phyloP scores from a whole-genome alignment of 2,888 invertebrate genomes.

The Eledona agricola region DNA sequence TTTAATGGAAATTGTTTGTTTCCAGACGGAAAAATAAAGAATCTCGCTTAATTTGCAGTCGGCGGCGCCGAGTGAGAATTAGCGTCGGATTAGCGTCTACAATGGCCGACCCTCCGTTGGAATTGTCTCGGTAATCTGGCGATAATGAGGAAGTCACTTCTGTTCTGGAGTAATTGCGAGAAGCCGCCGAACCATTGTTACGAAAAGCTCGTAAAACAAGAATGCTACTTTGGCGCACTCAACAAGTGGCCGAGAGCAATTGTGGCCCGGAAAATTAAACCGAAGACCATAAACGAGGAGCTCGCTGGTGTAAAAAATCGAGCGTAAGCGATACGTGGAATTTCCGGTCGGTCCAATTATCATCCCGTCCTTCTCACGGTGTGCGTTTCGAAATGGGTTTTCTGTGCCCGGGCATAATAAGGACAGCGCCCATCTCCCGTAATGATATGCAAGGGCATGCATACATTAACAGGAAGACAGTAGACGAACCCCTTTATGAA shows the following conservation, averaged over 20 bases:
- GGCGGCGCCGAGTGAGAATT: constrained; percentile 40
- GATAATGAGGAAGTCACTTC: constrained; percentile 50
- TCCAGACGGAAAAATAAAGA: constrained; percentile 5
- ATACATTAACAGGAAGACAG: constrained; percentile 60
- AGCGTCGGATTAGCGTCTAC: constrained; percentile 44
- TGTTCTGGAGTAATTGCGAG: constrained; percentile 47
- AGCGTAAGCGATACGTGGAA: constrained; percentile 31
- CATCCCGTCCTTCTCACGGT: constrained; percentile 53
- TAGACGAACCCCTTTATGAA: constrained; percentile 56
- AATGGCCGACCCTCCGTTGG: constrained; percentile 38
- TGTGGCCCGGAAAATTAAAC: no score
- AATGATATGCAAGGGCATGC: constrained; percentile 60
- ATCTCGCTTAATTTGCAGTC: constrained; percentile 13
- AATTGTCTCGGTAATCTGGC: constrained; percentile 52
- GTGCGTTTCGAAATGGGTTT: constrained; percentile 47
- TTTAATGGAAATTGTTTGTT: constrained; percentile 4
- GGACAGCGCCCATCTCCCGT: constrained; percentile 46
- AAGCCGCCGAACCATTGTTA: constrained; percentile 45
- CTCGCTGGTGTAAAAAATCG: no score
- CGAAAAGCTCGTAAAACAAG: constrained; percentile 47
- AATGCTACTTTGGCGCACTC: constrained; percentile 41
- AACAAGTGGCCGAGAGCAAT: constrained; percentile 51
- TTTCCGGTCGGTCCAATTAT: constrained; percentile 46
- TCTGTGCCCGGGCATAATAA: constrained; percentile 54
- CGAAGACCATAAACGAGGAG: no score